These are phyloP conservation scores for Ennomos quercinarius DNA, from an alignment of 2,888 invertebrate genomes.

Conservation along the genomic window DNA sequence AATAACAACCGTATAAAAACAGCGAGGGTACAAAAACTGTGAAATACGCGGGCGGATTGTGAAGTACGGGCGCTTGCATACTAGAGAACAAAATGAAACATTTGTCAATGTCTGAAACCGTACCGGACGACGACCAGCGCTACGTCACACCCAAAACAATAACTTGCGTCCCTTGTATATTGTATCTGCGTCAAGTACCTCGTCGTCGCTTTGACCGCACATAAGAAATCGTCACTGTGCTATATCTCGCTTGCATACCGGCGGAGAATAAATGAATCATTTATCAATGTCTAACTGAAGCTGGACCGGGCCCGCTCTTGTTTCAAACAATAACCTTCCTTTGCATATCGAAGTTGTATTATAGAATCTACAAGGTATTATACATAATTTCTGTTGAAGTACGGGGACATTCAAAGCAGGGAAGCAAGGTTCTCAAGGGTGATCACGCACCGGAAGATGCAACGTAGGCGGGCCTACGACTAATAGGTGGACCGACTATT, in stretches of 20 bases:
- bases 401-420: neutral
- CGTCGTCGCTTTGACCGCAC: no score
- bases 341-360: slow-evolving; percentile 11
- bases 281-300: slow-evolving; percentile 76
- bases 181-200: neutral
- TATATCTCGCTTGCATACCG: no score
- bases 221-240: no score
- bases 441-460: no score
- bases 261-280: slow-evolving; percentile 76
- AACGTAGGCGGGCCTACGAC: no score
- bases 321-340: slow-evolving; percentile 44
- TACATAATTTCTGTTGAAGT: neutral
- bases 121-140: slow-evolving; percentile 55
- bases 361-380: neutral
- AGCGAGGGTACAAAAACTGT: slow-evolving; percentile 51
- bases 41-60: slow-evolving; percentile 64
- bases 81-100: slow-evolving; percentile 74
- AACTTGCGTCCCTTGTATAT: slow-evolving; percentile 23
- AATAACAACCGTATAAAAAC: slow-evolving; percentile 44
- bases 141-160: slow-evolving; percentile 46
- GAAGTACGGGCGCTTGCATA: slow-evolving; percentile 58
- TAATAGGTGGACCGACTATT: no score
- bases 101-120: slow-evolving; percentile 75
- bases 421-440: no score
- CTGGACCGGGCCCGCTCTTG: slow-evolving; percentile 56